phyloP scores from a whole-genome alignment of 2,113 vertebrate species.

The Hoplias malabaricus region DNA sequence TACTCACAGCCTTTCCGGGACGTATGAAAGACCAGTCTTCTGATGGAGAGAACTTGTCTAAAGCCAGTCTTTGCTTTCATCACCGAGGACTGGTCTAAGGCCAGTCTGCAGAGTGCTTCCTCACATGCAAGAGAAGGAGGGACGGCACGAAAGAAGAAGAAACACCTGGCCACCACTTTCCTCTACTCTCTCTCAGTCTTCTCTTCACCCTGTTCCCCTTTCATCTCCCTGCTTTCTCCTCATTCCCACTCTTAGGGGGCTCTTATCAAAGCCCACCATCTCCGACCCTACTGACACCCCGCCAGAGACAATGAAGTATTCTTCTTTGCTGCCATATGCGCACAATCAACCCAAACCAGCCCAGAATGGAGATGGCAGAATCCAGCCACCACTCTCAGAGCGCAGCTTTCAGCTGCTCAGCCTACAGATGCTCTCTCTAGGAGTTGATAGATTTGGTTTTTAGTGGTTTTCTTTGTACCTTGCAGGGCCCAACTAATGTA shows the following conservation, averaged over 20 bases:
- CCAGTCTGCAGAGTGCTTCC: conserved; percentile 7
- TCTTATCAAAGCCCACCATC: conserved; percentile 42
- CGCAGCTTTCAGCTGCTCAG: neutral
- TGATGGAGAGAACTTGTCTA: too few relatives aligned
- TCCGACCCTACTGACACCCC: conserved; percentile 25
- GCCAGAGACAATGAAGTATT: conserved; percentile 41
- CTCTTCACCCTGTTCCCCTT: conserved; percentile 31
- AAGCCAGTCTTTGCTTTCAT: too few relatives aligned
- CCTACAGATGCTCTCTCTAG: neutral
- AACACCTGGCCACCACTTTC: conserved; percentile 37
- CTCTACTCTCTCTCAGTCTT: conserved; percentile 12
- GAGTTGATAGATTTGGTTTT: neutral
- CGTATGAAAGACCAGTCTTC: too few relatives aligned
- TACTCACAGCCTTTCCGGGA: too few relatives aligned
- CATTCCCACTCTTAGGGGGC: conserved; percentile 10
- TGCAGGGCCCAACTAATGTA: too few relatives aligned
- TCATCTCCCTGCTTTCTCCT: conserved; percentile 35
- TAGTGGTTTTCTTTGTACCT: neutral
- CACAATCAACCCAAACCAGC: conserved; percentile 7
- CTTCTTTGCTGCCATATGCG: conserved; percentile 14
- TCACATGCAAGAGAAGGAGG: neutral
- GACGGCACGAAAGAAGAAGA: neutral
- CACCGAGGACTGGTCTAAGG: too few relatives aligned
- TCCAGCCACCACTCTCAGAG: neutral
- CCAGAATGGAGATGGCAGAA: neutral